phyloP scores from a whole-genome alignment of 1,140 invertebrate genomes.

The Aphelinus certus region DNA sequence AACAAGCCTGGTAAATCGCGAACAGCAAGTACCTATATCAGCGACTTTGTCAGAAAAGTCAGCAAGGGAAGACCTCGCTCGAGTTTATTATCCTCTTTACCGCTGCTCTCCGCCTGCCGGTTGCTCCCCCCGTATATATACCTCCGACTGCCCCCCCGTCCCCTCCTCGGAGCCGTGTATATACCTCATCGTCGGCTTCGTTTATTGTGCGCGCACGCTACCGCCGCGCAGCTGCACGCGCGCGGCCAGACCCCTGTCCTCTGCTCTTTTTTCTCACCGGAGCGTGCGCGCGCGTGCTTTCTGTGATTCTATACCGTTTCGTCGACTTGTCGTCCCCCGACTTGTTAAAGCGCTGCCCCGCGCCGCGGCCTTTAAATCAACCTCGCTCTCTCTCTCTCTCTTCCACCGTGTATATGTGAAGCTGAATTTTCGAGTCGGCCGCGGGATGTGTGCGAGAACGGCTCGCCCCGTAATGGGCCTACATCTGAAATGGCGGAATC shows the following conservation, averaged over 20 bases:
- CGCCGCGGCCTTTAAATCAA: too few relatives aligned
- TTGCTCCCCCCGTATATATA: too few relatives aligned
- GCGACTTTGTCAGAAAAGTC: slow-evolving; percentile 36
- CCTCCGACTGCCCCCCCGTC: background rate
- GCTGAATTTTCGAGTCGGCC: too few relatives aligned
- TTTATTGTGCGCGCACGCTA: slow-evolving; percentile 18
- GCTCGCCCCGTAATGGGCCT: too few relatives aligned
- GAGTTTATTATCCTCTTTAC: slow-evolving; percentile 40
- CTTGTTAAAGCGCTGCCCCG: too few relatives aligned
- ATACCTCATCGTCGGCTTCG: slow-evolving; percentile 16
- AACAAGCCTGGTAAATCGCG: slow-evolving; percentile 21
- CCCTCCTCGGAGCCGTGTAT: background rate
- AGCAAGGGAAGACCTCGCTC: slow-evolving; percentile 15
- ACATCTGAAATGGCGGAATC: too few relatives aligned
- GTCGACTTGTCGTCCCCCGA: background rate
- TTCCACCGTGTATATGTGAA: background rate
- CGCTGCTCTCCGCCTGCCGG: background rate
- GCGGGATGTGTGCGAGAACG: too few relatives aligned
- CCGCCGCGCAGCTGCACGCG: slow-evolving; percentile 1
- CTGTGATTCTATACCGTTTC: background rate
- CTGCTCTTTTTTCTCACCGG: background rate
- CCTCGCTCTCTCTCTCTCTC: slow-evolving; percentile 9
- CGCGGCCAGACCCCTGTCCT: slow-evolving; percentile 15
- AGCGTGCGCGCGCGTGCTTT: background rate
- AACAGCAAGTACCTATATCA: slow-evolving; percentile 37